These are phyloP conservation scores for Hylia prasina DNA, from an alignment of 2,113 vertebrate species.

Conservation along the genomic window DNA sequence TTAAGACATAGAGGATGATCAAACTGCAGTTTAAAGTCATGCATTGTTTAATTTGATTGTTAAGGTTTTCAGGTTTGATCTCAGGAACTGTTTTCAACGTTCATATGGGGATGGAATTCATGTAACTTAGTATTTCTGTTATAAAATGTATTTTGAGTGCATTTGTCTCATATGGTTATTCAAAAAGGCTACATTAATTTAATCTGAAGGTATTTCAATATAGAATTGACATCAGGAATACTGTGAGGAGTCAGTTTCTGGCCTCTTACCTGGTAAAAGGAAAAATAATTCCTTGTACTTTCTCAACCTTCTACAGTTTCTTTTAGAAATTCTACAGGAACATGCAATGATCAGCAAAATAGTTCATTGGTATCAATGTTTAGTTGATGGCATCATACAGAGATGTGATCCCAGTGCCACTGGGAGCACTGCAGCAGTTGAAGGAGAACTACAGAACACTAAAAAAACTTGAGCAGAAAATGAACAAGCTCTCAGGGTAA, in stretches of 20 bases:
- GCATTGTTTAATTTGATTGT: not conserved
- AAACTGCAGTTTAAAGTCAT: not conserved
- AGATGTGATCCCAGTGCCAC: accelerated
- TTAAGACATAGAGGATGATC: not conserved
- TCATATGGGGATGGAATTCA: not conserved
- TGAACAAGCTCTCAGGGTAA: not conserved
- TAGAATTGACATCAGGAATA: not conserved
- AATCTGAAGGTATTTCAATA: not conserved
- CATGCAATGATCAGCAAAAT: not conserved
- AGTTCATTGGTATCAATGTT: not conserved
- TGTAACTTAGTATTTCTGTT: not conserved
- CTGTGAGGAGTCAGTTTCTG: not conserved
- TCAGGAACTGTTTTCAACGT: not conserved
- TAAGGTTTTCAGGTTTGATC: not conserved
- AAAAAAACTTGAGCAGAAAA: not conserved
- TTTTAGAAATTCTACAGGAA: not conserved
- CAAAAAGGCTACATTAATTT: not conserved
- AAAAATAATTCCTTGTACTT: not conserved
- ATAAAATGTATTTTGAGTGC: not conserved
- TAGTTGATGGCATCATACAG: not conserved
- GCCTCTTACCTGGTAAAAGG: not conserved
- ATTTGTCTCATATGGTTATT: not conserved
- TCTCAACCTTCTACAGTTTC: not conserved
- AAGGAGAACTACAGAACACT: not conserved
- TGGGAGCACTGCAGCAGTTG: not conserved